Evolutionary conservation across 2,113 vertebrate genomes (phyloP), one percentile per base, ranked within the genome.

Genomic region (Herpetotheres cachinnans): DNA sequence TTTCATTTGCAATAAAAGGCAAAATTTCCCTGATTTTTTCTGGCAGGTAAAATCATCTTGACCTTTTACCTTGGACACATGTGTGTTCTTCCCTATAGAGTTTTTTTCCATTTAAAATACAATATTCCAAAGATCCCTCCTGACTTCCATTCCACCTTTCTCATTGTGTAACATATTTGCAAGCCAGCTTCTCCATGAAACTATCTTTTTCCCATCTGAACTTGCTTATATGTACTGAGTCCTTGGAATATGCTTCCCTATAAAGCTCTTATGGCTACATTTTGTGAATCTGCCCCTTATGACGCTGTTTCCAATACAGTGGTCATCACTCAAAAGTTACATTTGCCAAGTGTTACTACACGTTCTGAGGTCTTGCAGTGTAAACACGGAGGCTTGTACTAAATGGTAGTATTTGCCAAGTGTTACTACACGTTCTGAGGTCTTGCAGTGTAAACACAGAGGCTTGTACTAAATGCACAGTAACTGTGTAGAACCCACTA

Each of bases 251-350:
- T 69, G 7, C 62, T 76, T 72, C 20, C 27, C 11, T 66, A n/a
- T 52, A 74, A 86, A n/a, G 16, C 19, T 77, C 0, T 0, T 0
- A 1, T 13, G 10, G 42, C 30, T 74, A 15, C 20, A 56, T 69
- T 78, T 73, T 78, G 36, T 42, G n/a, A 69, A 55, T 61, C 30
- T 38, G 17, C 11, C 18, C 38, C 36, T 24, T 54, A 36, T 29
- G 47, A 54, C 0, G 1, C 17, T 54, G 10, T 40, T 86, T 83
- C 54, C 32, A 80, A 13, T 55, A 50, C 18, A 66, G 42, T 27
- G 14, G 13, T 66, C 65, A 42, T 54, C 27, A 63, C 8, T 40
- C 44, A 30, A 52, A 78, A 40, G 19, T 16, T 14, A 34, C 7
- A n/a, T 85, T 96, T 74, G 27, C 8, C 40, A 94, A 34, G n/a